Evolutionary conservation across 2,888 invertebrate genomes (phyloP), one percentile per base, ranked within the genome.

Genomic region (Eupeodes luniger): DNA sequence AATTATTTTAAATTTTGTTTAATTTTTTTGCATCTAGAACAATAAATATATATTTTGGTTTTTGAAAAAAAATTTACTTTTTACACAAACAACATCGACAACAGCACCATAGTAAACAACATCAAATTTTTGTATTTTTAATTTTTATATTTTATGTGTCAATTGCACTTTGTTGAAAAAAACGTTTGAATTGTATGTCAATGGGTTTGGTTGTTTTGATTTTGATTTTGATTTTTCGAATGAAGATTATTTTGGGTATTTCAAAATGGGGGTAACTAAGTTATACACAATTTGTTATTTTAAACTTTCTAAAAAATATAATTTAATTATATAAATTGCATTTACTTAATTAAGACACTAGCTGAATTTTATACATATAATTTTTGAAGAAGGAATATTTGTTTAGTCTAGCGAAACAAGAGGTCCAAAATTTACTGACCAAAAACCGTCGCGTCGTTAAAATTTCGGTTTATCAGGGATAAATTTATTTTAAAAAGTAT

Each of bases 81-180:
- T 83, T 87, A 88, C 84, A 81, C 27, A 47, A 88, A 88, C 88
- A 88, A 88, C 88, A 88, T 85, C 88, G 88, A 88, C 88, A 88
- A 88, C 88, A 88, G 88, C 88, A 88, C 88, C 88, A 88, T 88
- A 88, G 85, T 88, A 77, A 88, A 88, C 88, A 88, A 85, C 81
- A 88, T 85, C 84, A 88, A 88, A 36, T 67, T 49, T 66, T 66
- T 66, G 9, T 51, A n/a, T 36, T 16, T 51, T 11, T 61, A 53
- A 55, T 57, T 66, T 72, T 75, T 40, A 34, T 59, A 34, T 40
- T 64, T 78, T 77, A 27, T 36, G 53, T 7, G n/a, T n/a, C 44
- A 70, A 70, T 59, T 59, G 59, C 72, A 59, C 72, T 70, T 27
- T 49, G 47, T 14, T 59, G 59, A 36, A 36, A 19, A 36, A 34